A percentile compares a stretch with the other conserved stretches of the same genome.
Evolutionary conservation across 2,888 invertebrate genomes (phyloP).

Genomic region (Dusona sp.): DNA sequence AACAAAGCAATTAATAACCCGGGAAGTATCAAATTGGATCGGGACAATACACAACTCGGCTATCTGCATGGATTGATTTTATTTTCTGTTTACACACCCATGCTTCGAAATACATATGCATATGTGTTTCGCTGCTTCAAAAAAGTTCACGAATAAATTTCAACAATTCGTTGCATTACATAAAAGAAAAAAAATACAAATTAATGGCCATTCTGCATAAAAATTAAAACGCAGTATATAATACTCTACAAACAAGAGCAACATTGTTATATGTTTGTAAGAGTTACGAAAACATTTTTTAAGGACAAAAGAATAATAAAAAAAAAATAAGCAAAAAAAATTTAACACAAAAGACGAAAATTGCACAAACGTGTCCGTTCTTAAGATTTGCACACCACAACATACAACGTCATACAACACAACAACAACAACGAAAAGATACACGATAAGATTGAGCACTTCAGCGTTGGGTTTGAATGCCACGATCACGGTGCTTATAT

Average conservation of each 20-base stretch:
- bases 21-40: constrained; percentile 24
- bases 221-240: background rate
- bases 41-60: constrained; percentile 35
- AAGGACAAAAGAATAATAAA: background rate
- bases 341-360: background rate
- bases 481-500: constrained; percentile 12
- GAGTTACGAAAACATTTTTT: background rate
- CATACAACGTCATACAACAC: too few relatives aligned
- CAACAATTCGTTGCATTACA: background rate
- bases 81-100: constrained; percentile 23
- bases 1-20: constrained; percentile 46
- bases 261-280: constrained; percentile 7
- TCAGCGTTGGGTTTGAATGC: background rate
- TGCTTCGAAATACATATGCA: background rate
- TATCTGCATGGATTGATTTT: constrained; percentile 25
- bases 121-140: background rate
- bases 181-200: background rate
- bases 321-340: background rate
- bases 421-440: too few relatives aligned
- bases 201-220: background rate
- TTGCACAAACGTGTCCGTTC: background rate
- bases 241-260: background rate
- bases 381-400: constrained; percentile 10
- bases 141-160: background rate
- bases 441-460: constrained; percentile 37